Conservation (phyloP, 2,888 invertebrate genomes). For the Volucella bombylans region DNA sequence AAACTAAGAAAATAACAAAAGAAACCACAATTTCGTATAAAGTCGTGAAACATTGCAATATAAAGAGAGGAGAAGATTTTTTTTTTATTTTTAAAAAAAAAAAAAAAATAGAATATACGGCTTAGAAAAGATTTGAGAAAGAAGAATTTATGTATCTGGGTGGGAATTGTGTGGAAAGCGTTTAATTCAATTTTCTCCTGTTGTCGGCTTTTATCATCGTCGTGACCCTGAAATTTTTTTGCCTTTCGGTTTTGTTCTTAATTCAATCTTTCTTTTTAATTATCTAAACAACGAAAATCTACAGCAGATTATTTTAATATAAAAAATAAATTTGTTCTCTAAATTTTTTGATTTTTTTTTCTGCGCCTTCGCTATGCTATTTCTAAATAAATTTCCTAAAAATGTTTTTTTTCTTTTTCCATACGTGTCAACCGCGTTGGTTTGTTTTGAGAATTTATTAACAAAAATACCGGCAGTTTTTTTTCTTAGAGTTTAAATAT, state of each 20-base stretch:
- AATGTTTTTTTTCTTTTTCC: constrained; percentile 18
- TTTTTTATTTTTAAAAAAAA: constrained; percentile 14
- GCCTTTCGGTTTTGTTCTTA: not conserved
- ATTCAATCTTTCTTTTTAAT: constrained; percentile 10
- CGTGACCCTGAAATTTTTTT: constrained; percentile 42
- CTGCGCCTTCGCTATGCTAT: constrained; percentile 10
- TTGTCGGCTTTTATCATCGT: constrained; percentile 52
- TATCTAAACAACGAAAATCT: constrained; percentile 32
- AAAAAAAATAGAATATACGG: not conserved
- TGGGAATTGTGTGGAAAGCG: constrained; percentile 25
- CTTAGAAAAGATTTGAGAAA: not conserved
- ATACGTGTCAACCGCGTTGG: constrained; percentile 34
- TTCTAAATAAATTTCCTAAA: constrained; percentile 15
- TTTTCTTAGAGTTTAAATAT: not conserved
- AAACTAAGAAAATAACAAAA: not conserved
- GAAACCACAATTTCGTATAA: not conserved
- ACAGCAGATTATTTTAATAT: constrained; percentile 21
- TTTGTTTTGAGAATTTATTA: constrained; percentile 26
- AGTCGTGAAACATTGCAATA: too few species aligned
- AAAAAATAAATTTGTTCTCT: not conserved
- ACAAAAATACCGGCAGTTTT: constrained; percentile 17
- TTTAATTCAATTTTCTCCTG: constrained; percentile 49
- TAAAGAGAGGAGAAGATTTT: not conserved
- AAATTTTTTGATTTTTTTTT: not conserved
- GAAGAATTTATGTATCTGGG: constrained; percentile 11